Evolutionary conservation across 2,888 invertebrate species (phyloP).

Genomic region (Orthonychiurus folsomi): DNA sequence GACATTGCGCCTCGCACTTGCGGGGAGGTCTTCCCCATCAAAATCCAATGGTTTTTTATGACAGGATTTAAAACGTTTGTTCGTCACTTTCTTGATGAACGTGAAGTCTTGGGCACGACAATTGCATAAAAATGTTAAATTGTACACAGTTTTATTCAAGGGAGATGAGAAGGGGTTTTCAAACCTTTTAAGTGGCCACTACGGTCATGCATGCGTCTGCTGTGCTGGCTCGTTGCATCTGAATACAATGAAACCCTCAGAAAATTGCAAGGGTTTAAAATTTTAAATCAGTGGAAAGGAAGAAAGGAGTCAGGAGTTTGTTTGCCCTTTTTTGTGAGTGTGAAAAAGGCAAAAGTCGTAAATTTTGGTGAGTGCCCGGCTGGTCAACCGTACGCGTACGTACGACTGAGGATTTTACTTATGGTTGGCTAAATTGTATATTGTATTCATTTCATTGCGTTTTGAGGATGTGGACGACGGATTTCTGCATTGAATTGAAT

Average conservation of each 20-base stretch:
- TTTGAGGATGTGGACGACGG: too few relatives aligned
- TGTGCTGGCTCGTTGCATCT: neutral
- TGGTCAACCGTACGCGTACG: neutral
- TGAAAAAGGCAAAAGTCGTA: neutral
- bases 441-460: neutral
- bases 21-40: neutral
- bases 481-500: neutral
- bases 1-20: too few relatives aligned
- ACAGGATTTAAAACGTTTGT: neutral
- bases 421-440: neutral
- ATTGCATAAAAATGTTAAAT: neutral
- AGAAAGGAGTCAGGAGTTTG: too few relatives aligned
- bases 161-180: neutral
- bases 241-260: neutral
- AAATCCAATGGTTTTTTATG: neutral
- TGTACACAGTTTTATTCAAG: neutral
- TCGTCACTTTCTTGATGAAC: neutral
- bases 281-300: neutral
- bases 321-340: too few relatives aligned
- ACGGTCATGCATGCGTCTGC: too few relatives aligned
- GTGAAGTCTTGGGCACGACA: neutral
- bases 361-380: neutral
- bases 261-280: neutral
- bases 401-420: neutral
- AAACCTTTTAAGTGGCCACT: slow-evolving; percentile 1